Conservation (phyloP, 2,888 invertebrate species). For the Nephrotoma appendiculata region DNA sequence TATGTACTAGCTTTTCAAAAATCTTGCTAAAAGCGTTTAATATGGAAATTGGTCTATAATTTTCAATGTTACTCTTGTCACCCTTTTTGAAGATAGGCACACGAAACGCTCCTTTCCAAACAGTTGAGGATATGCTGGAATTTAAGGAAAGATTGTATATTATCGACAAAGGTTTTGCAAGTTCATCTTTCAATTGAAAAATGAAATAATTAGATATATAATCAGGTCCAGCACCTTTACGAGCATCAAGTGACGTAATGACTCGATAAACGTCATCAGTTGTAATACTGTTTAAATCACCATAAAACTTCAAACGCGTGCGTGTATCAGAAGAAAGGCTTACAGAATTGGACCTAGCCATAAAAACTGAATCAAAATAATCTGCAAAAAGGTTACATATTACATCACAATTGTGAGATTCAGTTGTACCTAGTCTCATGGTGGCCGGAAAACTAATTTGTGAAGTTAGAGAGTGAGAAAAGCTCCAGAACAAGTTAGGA, state of each 20-base stretch:
- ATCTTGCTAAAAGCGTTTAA: too few species aligned
- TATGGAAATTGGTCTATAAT: not conserved
- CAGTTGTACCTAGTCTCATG: not conserved
- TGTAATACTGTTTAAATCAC: too few species aligned
- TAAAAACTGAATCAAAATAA: too few species aligned
- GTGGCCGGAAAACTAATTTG: not conserved
- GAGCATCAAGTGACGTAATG: not conserved
- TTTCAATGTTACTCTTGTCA: not conserved
- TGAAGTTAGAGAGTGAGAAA: not conserved
- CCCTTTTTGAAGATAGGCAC: not conserved
- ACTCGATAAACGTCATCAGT: not conserved
- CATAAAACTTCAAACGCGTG: too few species aligned
- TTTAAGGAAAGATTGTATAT: not conserved
- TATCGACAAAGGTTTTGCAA: not conserved
- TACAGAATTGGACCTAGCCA: too few species aligned
- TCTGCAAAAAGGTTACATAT: too few species aligned
- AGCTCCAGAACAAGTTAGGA: not conserved
- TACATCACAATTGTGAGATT: too few species aligned
- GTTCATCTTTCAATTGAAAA: not conserved
- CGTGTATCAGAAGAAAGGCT: too few species aligned
- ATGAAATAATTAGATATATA: not conserved
- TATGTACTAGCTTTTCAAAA: not conserved
- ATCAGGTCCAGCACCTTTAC: not conserved
- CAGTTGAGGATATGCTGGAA: not conserved
- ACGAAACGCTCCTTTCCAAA: not conserved